These are phyloP conservation scores for Eurystomus gularis DNA, from an alignment of 2,113 vertebrate genomes.

Conservation along the genomic window DNA sequence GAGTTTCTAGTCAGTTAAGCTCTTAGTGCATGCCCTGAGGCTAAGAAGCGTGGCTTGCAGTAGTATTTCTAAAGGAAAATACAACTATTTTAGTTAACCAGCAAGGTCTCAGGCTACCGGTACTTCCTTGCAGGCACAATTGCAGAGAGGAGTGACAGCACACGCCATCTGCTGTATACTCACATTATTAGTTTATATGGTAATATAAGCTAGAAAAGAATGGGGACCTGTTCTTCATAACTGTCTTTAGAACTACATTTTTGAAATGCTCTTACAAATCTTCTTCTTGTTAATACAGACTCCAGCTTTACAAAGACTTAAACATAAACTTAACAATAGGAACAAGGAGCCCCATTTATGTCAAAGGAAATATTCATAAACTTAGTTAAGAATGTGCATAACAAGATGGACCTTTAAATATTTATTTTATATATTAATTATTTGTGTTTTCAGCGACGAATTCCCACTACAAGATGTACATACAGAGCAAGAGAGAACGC, in stretches of 20 bases:
- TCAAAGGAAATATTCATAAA: neutral
- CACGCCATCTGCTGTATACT: conserved; percentile 11
- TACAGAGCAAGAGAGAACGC: neutral
- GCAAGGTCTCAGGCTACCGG: neutral
- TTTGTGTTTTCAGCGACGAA: neutral
- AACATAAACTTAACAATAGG: neutral
- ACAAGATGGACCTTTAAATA: neutral
- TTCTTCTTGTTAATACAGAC: neutral
- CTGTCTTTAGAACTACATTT: neutral
- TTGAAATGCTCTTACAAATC: neutral
- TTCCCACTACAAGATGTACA: neutral
- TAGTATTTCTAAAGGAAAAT: neutral
- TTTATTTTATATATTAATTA: conserved; percentile 14
- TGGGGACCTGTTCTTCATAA: neutral
- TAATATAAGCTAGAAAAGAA: neutral
- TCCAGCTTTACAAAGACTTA: neutral
- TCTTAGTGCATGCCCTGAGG: neutral
- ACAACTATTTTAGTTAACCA: neutral
- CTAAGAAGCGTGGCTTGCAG: neutral
- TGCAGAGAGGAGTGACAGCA: neutral
- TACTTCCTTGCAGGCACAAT: neutral
- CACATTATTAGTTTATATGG: neutral
- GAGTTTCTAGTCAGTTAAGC: neutral
- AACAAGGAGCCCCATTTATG: neutral
- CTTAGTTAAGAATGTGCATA: neutral